Percentiles rank a stretch among this genome's conserved stretches.
These are phyloP conservation scores for Pyrrhia umbra DNA, from an alignment of 2,888 invertebrate genomes.

Conservation along the genomic window DNA sequence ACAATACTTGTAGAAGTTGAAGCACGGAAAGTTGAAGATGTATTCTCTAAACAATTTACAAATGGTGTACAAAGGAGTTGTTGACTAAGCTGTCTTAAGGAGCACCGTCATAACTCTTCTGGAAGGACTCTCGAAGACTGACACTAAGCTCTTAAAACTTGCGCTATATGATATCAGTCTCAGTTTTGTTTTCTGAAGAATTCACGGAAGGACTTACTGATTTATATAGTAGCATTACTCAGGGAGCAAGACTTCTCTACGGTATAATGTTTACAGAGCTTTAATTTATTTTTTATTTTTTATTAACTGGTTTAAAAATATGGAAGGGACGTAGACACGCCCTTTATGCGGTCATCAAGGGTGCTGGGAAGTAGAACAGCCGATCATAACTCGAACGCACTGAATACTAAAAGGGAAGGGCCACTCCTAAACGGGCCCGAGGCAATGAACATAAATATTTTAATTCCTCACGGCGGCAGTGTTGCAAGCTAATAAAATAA, in stretches of 20 bases:
- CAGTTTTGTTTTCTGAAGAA: constrained; percentile 30
- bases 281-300: too few relatives aligned
- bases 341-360: constrained; percentile 27
- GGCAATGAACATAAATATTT: constrained; percentile 75
- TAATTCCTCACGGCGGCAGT: constrained; percentile 69
- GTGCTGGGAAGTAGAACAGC: constrained; percentile 22
- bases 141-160: constrained; percentile 51
- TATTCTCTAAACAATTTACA: background rate
- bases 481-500: constrained; percentile 66
- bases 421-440: constrained; percentile 52
- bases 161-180: constrained; percentile 22
- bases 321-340: constrained; percentile 1
- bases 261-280: too few relatives aligned
- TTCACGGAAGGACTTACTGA: constrained; percentile 13
- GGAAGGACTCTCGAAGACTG: constrained; percentile 34
- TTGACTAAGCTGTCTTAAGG: constrained; percentile 32
- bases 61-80: constrained; percentile 20
- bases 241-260: background rate
- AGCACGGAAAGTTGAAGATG: background rate
- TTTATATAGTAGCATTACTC: constrained; percentile 1
- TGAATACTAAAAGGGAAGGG: constrained; percentile 59
- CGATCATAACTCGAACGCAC: constrained; percentile 51
- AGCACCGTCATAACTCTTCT: constrained; percentile 39
- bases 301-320: too few relatives aligned
- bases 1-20: background rate